Evolutionary conservation across 2,113 vertebrate genomes (phyloP).

Genomic region (Elgaria multicarinata): DNA sequence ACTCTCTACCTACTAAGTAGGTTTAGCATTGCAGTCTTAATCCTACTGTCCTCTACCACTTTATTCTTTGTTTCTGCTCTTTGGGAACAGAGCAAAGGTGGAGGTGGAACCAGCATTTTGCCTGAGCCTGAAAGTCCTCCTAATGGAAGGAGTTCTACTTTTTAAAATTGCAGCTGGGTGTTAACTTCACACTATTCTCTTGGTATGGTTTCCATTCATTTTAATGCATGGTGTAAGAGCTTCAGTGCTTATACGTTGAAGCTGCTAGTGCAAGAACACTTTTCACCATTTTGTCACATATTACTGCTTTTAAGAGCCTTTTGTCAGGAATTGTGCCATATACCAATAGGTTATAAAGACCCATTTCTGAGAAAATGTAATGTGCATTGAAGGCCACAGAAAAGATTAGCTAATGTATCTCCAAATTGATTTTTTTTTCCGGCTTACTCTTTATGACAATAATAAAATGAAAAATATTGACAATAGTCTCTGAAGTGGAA

Average conservation of each 20-base stretch:
- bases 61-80: not conserved
- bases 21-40: not conserved
- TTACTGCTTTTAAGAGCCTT: conserved; percentile 20
- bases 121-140: not conserved
- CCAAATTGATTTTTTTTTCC: conserved; percentile 54
- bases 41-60: not conserved
- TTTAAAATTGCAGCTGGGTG: not conserved
- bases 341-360: conserved; percentile 76
- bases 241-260: conserved; percentile 6
- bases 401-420: conserved; percentile 61
- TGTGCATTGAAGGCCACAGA: conserved; percentile 43
- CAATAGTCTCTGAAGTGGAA: conserved; percentile 11
- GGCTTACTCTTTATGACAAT: conserved; percentile 40
- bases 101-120: not conserved
- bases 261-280: not conserved
- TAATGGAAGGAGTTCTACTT: not conserved
- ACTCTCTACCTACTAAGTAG: not conserved
- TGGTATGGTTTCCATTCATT: not conserved
- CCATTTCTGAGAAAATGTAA: conserved; percentile 74
- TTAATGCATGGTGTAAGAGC: not conserved
- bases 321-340: conserved; percentile 35
- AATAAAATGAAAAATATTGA: conserved; percentile 47
- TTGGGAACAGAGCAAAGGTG: not conserved
- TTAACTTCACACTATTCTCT: not conserved
- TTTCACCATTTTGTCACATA: conserved; percentile 11